Percentiles rank a stretch among this genome's conserved stretches.
These are phyloP conservation scores for Peromyscus attwateri DNA, from an alignment of 2,797 vertebrate species.

Conservation along the genomic window DNA sequence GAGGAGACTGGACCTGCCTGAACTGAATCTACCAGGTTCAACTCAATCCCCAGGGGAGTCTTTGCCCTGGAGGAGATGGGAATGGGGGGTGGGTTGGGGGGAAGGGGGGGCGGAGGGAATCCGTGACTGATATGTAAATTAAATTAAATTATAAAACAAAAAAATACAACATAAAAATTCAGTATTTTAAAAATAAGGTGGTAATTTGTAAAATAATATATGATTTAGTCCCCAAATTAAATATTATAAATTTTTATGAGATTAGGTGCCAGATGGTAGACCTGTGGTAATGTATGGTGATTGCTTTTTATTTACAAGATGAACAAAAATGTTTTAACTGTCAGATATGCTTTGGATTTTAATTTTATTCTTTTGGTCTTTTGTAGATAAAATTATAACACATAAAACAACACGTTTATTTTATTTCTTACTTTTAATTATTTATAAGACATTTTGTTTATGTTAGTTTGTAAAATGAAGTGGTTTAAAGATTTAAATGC, in stretches of 20 bases:
- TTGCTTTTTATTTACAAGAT: not conserved
- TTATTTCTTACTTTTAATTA: not conserved
- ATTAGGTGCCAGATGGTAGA: not conserved
- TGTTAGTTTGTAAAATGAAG: not conserved
- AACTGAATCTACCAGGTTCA: no score
- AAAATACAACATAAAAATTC: no score
- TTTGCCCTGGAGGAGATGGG: no score
- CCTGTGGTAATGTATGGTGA: not conserved
- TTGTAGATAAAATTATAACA: not conserved
- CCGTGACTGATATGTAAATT: no score
- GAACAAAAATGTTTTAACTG: not conserved
- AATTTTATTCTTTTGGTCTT: not conserved
- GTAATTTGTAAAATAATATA: no score
- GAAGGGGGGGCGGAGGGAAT: no score
- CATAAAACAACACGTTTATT: not conserved
- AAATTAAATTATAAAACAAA: no score
- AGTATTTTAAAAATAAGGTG: no score
- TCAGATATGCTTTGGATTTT: not conserved
- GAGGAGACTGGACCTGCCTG: no score
- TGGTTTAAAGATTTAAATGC: not conserved
- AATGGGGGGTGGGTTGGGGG: no score
- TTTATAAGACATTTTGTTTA: not conserved
- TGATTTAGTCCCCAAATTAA: not conserved
- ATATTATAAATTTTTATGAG: not conserved
- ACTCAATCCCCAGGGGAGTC: no score